These are phyloP conservation scores for Euborellia annulipes DNA, from an alignment of 1,140 invertebrate species.

Conservation along the genomic window DNA sequence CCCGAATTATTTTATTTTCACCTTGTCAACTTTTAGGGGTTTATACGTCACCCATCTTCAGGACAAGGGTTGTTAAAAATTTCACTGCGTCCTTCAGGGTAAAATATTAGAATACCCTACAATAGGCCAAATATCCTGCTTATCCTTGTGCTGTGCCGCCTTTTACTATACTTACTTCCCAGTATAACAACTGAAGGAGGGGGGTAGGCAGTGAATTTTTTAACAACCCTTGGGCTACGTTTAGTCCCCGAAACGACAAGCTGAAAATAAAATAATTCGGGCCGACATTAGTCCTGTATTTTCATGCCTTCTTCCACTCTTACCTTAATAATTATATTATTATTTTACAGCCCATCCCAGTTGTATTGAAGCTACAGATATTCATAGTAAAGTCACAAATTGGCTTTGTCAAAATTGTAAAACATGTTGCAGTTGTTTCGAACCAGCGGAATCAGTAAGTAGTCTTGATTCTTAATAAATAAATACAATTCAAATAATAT, in stretches of 20 bases:
- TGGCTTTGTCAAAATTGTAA: conserved; percentile 60
- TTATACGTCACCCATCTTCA: too few relatives aligned
- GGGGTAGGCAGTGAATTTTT: background rate
- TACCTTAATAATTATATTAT: conserved; percentile 6
- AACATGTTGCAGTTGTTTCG: conserved; percentile 48
- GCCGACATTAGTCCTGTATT: conserved; percentile 5
- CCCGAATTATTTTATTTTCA: too few relatives aligned
- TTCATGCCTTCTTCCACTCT: background rate
- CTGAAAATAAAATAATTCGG: background rate
- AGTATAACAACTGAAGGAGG: background rate
- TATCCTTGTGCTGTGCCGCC: too few relatives aligned
- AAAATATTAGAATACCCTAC: too few relatives aligned
- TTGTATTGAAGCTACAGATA: conserved; percentile 44
- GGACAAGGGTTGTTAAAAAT: too few relatives aligned
- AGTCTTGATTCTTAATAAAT: conserved; percentile 3
- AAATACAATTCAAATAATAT: background rate
- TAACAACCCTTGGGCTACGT: background rate
- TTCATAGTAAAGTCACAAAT: conserved; percentile 35
- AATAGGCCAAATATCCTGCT: too few relatives aligned
- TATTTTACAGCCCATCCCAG: conserved; percentile 40
- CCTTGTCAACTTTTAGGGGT: too few relatives aligned
- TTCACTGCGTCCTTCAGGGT: too few relatives aligned
- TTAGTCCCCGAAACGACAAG: background rate
- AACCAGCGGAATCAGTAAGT: conserved; percentile 53
- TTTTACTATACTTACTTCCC: background rate